phyloP scores from a whole-genome alignment of 1,140 invertebrate species.

The Dolichoris vasculosae region DNA sequence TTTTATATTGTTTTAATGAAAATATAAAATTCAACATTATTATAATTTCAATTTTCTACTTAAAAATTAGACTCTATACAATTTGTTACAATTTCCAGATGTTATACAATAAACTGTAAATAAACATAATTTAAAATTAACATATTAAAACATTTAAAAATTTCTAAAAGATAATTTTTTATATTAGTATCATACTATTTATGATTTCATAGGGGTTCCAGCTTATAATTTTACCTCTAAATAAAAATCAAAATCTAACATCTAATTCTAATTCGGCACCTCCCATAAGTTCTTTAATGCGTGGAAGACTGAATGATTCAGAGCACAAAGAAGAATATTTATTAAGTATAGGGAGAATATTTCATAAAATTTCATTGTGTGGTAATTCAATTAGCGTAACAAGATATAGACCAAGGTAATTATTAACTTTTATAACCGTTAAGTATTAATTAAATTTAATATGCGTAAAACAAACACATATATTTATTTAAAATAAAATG shows the following conservation, averaged over 20 bases:
- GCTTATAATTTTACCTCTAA: slow-evolving; percentile 80
- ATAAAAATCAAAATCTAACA: slow-evolving; percentile 73
- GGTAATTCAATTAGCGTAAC: slow-evolving; percentile 93
- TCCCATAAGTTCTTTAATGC: slow-evolving; percentile 71
- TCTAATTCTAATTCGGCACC: slow-evolving; percentile 64
- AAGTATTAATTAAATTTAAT: too few species aligned
- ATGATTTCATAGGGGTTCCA: slow-evolving; percentile 84
- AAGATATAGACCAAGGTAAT: slow-evolving; percentile 90
- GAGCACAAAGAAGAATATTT: slow-evolving; percentile 84
- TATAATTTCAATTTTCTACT: too few species aligned
- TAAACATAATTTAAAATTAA: not conserved
- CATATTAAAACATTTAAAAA: not conserved
- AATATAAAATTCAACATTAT: too few species aligned
- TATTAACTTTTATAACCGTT: not conserved
- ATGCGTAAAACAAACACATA: too few species aligned
- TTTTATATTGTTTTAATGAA: too few species aligned
- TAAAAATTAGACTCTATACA: too few species aligned
- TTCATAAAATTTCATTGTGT: slow-evolving; percentile 90
- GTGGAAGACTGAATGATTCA: slow-evolving; percentile 70
- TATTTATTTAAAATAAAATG: too few species aligned
- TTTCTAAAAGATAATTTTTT: slow-evolving; percentile 11
- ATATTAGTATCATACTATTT: not conserved
- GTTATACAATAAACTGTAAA: not conserved
- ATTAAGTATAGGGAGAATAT: slow-evolving; percentile 95
- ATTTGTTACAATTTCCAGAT: too few species aligned